Conservation (phyloP, 2,113 vertebrate genomes). For the Puffinus mauretanicus region DNA sequence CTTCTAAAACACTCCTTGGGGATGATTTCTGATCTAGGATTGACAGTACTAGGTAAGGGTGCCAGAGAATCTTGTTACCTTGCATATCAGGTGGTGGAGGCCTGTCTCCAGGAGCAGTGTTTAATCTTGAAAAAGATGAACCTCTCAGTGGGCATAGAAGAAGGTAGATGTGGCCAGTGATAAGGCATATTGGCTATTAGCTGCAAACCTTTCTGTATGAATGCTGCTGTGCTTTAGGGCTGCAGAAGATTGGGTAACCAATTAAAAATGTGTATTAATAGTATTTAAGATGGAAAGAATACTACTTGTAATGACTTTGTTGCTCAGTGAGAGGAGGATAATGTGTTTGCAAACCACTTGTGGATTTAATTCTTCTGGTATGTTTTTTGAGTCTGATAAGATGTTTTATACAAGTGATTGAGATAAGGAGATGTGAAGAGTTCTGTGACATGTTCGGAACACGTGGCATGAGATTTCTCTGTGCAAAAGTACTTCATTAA, state of each 20-base stretch:
- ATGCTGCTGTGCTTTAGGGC: neutral
- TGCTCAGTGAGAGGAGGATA: neutral
- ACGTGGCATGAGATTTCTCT: fast-evolving
- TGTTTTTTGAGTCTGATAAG: neutral
- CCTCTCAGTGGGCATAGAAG: neutral
- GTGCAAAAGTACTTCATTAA: neutral
- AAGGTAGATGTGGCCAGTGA: neutral
- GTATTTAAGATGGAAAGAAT: neutral
- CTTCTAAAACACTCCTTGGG: neutral
- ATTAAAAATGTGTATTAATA: neutral
- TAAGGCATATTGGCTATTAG: neutral
- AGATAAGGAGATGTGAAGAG: neutral
- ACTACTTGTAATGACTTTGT: neutral
- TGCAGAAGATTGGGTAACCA: neutral
- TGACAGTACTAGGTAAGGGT: neutral
- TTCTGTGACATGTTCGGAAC: neutral
- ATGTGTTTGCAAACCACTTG: neutral
- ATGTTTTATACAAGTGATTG: neutral
- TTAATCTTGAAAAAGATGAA: fast-evolving
- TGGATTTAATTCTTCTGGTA: neutral
- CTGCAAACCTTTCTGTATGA: neutral
- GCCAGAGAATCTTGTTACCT: neutral
- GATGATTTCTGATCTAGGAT: neutral
- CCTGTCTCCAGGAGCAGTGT: neutral
- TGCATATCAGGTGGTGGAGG: fast-evolving